Evolutionary conservation across 2,888 invertebrate genomes (phyloP), one percentile per base, ranked within the genome.

Genomic region (Biston betularia): DNA sequence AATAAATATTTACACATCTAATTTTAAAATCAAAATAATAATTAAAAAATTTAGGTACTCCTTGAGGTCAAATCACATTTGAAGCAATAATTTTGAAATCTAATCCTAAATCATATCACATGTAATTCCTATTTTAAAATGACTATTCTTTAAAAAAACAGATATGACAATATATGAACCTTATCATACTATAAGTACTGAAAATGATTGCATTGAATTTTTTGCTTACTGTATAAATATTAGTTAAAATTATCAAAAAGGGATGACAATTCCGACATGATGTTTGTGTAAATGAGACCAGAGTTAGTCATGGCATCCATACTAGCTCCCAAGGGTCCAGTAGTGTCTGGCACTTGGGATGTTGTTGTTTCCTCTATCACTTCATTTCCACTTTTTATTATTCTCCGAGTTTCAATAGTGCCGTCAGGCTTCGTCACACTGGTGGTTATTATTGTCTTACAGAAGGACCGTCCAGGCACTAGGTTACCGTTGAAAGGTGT

Each of bases 381-480:
- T 54, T 89, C 89, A 75, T 90, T 83, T 0, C 92, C 91, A 75
- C 85, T 89, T 79, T 92, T 92, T 7, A 93, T 81, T 71, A 93
- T 92, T 62, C 86, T 84, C 49, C 83, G 83, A 9, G 92, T 93
- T 74, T 93, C 93, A 57, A 89, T 73, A 0, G 89, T 81, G 11
- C 93, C 93, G 71, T 93, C 93, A 0, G 93, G 80, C 72, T 92
- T 92, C 14, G 84, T 92, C 6, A 92, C 75, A 72, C 89, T 92
- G 6, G 92, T 92, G 55, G 93, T 93, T 53, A 93, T 93, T 9
- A 93, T 84, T 12, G 93, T 93, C 77, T 89, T 80, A 69, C 90
- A 92, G 74, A 89, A 93, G 44, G 90, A 87, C 52, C 81, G 81
- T 8, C 88, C 87, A 2, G 91, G 89, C n/a, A 89, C 81, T 57